Percentiles rank a stretch among this genome's conserved stretches.
Conservation (phyloP, 2,113 vertebrate genomes). For the Felis catus region F.catus_Fca126_mat1.0 CM031425.1:3292001-3292500, state of each 20-base stretch:
- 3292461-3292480: neutral
- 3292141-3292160: neutral
- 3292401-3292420: neutral
- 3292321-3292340: neutral
- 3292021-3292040: neutral
- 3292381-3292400: neutral
- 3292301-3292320: neutral
- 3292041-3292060: neutral
- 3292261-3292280: neutral
- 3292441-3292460: neutral
- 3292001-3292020: neutral
- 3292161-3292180: neutral
- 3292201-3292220: neutral
- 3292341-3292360: neutral
- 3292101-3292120: neutral
- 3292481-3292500: neutral
- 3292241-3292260: neutral
- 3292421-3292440: neutral
- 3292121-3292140: neutral
- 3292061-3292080: neutral
- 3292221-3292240: neutral
- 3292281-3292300: neutral
- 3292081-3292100: neutral
- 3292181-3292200: neutral
- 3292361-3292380: neutral